Evolutionary conservation across 2,888 invertebrate species (phyloP).

Genomic region (Hypena proboscidalis): DNA sequence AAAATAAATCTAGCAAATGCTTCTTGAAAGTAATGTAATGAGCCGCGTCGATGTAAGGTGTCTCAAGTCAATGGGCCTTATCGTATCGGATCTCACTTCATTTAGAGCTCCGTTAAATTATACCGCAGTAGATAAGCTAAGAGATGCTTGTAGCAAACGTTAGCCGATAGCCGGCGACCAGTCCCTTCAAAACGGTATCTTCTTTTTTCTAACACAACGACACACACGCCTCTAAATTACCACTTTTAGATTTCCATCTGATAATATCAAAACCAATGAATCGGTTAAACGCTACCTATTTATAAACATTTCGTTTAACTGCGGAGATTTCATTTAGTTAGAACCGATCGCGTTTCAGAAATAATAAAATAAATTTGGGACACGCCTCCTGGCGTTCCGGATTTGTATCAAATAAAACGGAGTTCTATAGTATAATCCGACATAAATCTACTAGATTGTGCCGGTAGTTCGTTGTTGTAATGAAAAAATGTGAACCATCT

Average conservation of each 20-base stretch:
- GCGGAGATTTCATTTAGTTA: conserved; percentile 46
- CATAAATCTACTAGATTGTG: conserved; percentile 76
- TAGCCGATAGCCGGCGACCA: conserved; percentile 58
- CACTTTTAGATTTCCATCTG: conserved; percentile 70
- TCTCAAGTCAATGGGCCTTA: conserved; percentile 76
- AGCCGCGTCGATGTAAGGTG: conserved; percentile 67
- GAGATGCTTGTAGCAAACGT: conserved; percentile 69
- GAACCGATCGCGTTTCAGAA: conserved; percentile 54
- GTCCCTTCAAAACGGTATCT: conserved; percentile 60
- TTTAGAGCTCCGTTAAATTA: conserved; percentile 82
- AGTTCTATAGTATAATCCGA: conserved; percentile 77
- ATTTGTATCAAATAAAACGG: conserved; percentile 76
- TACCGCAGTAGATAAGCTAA: conserved; percentile 80
- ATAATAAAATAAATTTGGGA: conserved; percentile 69
- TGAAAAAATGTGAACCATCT: conserved; percentile 83
- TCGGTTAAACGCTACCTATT: conserved; percentile 53
- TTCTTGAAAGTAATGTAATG: conserved; percentile 72
- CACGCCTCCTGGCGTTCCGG: conserved; percentile 76
- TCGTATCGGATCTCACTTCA: conserved; percentile 80
- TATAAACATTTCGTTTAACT: conserved; percentile 28
- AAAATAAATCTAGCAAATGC: conserved; percentile 65
- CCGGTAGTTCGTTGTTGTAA: conserved; percentile 75
- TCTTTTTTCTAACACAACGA: conserved; percentile 62
- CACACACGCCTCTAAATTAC: conserved; percentile 68
- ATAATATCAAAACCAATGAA: conserved; percentile 62